Conservation (phyloP, 2,797 vertebrate species). For the Parambassis ranga region DNA sequence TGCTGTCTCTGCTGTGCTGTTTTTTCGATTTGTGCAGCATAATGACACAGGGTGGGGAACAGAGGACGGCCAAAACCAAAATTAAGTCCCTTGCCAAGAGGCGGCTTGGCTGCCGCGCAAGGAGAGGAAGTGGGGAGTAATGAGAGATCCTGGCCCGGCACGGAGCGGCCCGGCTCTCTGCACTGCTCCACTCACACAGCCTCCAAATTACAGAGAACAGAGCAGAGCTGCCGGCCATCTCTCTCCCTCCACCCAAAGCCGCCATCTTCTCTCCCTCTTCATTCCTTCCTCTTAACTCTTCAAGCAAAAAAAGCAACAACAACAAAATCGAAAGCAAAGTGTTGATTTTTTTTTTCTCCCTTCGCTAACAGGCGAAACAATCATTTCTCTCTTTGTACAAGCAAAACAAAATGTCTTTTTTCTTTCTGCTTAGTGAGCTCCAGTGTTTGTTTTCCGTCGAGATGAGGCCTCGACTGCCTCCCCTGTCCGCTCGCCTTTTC, state of each 20-base stretch:
- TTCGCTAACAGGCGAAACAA: background rate
- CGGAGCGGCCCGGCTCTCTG: slow-evolving; percentile 67
- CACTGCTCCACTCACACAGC: slow-evolving; percentile 67
- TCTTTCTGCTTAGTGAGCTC: slow-evolving; percentile 31
- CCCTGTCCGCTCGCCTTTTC: slow-evolving; percentile 73
- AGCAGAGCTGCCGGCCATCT: slow-evolving; percentile 71
- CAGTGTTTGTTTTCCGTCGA: slow-evolving; percentile 72
- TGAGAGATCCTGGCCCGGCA: slow-evolving; percentile 85
- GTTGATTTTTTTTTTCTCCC: background rate
- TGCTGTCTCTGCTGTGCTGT: slow-evolving; percentile 53
- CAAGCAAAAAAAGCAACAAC: slow-evolving; percentile 3
- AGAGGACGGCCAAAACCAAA: slow-evolving; percentile 91
- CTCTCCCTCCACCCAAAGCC: slow-evolving; percentile 70
- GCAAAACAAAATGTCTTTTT: background rate
- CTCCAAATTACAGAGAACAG: slow-evolving; percentile 82
- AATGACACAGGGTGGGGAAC: slow-evolving; percentile 93
- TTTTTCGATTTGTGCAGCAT: slow-evolving; percentile 88
- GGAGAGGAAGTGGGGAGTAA: slow-evolving; percentile 91
- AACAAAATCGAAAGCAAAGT: background rate
- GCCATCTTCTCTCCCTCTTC: slow-evolving; percentile 69
- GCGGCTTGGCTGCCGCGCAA: slow-evolving; percentile 85
- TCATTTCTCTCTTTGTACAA: background rate
- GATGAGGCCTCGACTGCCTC: slow-evolving; percentile 71
- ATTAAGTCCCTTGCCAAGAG: slow-evolving; percentile 86
- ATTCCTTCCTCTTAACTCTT: slow-evolving; percentile 37